Conservation (phyloP, 2,113 vertebrate species). For the Nipponia nippon region DNA sequence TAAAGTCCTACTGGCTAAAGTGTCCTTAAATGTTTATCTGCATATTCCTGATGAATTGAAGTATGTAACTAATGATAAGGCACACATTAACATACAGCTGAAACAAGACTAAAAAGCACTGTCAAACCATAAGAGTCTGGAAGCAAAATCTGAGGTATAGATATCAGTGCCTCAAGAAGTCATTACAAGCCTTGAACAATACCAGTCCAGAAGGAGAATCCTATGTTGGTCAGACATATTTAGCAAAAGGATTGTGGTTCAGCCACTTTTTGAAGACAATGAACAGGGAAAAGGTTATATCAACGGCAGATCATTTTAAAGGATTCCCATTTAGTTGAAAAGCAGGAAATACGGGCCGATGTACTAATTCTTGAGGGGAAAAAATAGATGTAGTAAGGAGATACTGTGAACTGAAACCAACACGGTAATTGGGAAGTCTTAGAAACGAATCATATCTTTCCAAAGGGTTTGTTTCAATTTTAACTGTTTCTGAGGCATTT, state of each 20-base stretch:
- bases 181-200: background rate
- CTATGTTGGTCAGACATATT: accelerated
- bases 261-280: background rate
- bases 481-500: background rate
- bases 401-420: background rate
- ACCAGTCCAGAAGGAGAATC: background rate
- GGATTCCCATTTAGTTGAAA: background rate
- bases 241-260: background rate
- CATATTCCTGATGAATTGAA: background rate
- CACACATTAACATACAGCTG: background rate
- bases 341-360: background rate
- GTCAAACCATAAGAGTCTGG: background rate
- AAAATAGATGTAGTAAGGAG: background rate
- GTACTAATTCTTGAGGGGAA: background rate
- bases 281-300: background rate
- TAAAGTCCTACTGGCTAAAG: background rate
- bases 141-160: background rate
- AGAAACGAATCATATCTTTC: background rate
- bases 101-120: background rate
- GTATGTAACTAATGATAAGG: background rate
- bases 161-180: background rate
- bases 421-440: background rate
- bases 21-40: background rate
- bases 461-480: background rate
- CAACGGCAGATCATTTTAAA: background rate